A percentile compares a stretch with the other conserved stretches of the same genome.
Conservation (phyloP, 2,113 vertebrate genomes). For the Stegastes partitus region DNA sequence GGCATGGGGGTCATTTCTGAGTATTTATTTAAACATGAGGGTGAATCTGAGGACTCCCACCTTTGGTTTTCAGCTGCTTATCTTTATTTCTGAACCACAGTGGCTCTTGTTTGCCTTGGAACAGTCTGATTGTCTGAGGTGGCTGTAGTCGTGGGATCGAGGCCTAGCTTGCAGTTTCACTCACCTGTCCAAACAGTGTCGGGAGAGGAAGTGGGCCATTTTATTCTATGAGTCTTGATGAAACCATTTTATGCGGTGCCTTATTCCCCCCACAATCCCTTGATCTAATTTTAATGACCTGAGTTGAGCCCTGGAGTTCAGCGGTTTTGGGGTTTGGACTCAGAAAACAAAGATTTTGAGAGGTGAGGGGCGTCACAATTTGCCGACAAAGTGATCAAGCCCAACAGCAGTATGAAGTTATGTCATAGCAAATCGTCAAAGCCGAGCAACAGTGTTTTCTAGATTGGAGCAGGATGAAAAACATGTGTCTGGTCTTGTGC, state of each 20-base stretch:
- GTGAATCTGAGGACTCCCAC: conserved; percentile 71
- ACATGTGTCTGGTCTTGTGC: conserved; percentile 28
- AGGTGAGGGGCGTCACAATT: conserved; percentile 17
- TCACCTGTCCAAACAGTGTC: conserved; percentile 87
- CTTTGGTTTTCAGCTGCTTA: conserved; percentile 64
- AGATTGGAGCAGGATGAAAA: conserved; percentile 25
- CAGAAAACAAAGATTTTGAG: conserved; percentile 12
- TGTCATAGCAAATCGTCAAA: conserved; percentile 48
- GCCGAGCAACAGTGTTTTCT: conserved; percentile 14
- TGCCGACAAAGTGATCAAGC: conserved; percentile 39
- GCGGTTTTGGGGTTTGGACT: conserved; percentile 48
- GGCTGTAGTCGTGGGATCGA: conserved; percentile 69
- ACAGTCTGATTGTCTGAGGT: conserved; percentile 58
- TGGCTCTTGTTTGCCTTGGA: conserved; percentile 80
- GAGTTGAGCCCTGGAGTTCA: conserved; percentile 36
- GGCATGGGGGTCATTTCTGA: conserved; percentile 38
- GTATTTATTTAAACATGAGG: conserved; percentile 70
- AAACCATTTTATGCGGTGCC: conserved; percentile 63
- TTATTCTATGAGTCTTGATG: conserved; percentile 68
- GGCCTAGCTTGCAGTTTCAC: conserved; percentile 83
- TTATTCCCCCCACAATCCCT: conserved; percentile 37
- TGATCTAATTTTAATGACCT: conserved; percentile 75
- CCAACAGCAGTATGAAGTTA: conserved; percentile 29
- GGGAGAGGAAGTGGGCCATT: conserved; percentile 81
- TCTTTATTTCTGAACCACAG: conserved; percentile 67